Base-by-base conservation (phyloP, 2,888 invertebrate species). In the Thecocarcelia acutangulata region DNA sequence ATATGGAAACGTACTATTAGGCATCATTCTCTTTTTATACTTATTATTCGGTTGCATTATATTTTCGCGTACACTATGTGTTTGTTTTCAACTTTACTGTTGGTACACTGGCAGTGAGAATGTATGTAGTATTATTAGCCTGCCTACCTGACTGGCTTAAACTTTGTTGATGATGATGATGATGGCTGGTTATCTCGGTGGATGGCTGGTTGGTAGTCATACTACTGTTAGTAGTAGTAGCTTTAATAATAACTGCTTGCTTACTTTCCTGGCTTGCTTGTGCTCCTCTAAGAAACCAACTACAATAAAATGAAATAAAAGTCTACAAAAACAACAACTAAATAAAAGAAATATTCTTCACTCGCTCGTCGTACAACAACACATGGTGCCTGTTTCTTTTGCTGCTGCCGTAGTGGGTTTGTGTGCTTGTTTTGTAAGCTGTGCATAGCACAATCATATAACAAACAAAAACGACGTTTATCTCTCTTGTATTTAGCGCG, bases 381-480 rank as follows among this genome's bases (percentile, higher is more conserved):
- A 81, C 80, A 76, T 76, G 69, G 76, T 76, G 76, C 69, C 69
- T 76, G 75, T 74, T 80, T 52, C 76, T 70, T 70, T 48, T 58
- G 59, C 56, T 77, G 58, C 69, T 79, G 73, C 61, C 52, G 40
- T 63, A 63, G 44, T 69, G 46, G 24, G 44, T 69, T 61, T 69
- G 69, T 76, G 21, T 76, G 76, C 37, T 54, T 76, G 61, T 61
- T n/a, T 50, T 61, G 75, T 68, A 75, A 75, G 48, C 66, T 64
- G 63, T 73, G 72, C 50, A 64, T 50, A 48, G 54, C 48, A 59
- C 72, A 73, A 72, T 56, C 63, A 80, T 59, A 66, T 48, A 76
- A 68, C 76, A 83, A 75, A 79, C 69, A 83, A 83, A 78, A 83
- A 76, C 75, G 80, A 83, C 83, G 76, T 83, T 79, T 79, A 83